Evolutionary conservation across 2,113 vertebrate species (phyloP).

Genomic region (Elephas maximus): DNA sequence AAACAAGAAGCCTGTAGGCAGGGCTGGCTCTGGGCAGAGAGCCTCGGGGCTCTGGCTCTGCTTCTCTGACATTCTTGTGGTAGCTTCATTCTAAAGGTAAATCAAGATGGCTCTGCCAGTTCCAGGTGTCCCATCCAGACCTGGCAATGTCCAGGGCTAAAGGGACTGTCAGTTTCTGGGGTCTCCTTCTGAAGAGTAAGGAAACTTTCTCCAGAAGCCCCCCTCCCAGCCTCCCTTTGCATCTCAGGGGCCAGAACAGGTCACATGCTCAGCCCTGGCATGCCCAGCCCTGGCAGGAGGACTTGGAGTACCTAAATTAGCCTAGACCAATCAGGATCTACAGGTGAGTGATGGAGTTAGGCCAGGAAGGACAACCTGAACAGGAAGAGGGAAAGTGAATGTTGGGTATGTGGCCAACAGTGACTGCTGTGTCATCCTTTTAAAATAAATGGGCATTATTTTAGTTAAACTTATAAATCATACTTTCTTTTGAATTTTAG

Average conservation of each 20-base stretch:
- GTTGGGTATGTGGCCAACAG: background rate
- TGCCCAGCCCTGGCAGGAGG: background rate
- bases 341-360: background rate
- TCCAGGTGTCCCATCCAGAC: background rate
- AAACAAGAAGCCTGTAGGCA: background rate
- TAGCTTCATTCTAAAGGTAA: background rate
- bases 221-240: background rate
- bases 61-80: background rate
- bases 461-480: conserved; percentile 81
- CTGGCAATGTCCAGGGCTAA: background rate
- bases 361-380: background rate
- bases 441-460: conserved; percentile 13
- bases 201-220: background rate
- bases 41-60: background rate
- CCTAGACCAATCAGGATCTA: background rate
- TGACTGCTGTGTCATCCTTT: background rate
- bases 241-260: background rate
- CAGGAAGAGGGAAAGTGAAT: background rate
- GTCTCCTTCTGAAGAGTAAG: background rate
- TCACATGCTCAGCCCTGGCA: background rate
- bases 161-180: background rate
- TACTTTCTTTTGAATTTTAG: conserved; percentile 77
- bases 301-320: background rate
- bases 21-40: background rate
- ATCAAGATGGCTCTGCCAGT: background rate